Evolutionary conservation across 2,113 vertebrate species (phyloP).

Genomic region (Rattus norvegicus): DNA sequence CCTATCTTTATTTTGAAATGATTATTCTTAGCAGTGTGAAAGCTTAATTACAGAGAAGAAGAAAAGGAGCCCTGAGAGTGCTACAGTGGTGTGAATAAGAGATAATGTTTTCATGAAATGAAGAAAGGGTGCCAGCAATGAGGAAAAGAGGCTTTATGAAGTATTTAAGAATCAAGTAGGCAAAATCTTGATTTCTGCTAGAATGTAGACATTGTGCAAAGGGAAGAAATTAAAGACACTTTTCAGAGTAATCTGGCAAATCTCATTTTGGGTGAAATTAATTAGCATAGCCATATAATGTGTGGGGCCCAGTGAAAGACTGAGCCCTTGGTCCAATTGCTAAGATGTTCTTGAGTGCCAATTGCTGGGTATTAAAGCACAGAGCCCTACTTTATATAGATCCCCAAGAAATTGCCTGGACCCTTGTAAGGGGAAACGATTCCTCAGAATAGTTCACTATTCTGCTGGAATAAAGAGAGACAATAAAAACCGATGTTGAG

Average conservation of each 20-base stretch:
- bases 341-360: background rate
- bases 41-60: background rate
- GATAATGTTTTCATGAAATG: background rate
- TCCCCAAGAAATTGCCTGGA: no score
- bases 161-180: background rate
- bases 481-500: background rate
- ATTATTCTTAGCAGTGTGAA: background rate
- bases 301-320: background rate
- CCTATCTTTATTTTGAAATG: background rate
- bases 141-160: background rate
- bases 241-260: background rate
- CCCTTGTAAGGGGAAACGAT: background rate
- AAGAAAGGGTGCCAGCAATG: no score
- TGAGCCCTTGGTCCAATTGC: background rate
- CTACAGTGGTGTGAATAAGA: background rate
- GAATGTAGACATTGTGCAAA: background rate
- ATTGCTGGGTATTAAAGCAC: background rate
- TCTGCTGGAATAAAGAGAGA: background rate
- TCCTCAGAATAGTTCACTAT: background rate
- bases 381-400: fast-evolving
- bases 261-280: background rate
- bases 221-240: background rate
- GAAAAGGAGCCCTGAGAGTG: background rate
- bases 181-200: background rate
- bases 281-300: background rate